Percentiles rank a stretch among this genome's conserved stretches.
phyloP scores from a whole-genome alignment of 2,113 vertebrate species.

The Ginglymostoma cirratum region DNA sequence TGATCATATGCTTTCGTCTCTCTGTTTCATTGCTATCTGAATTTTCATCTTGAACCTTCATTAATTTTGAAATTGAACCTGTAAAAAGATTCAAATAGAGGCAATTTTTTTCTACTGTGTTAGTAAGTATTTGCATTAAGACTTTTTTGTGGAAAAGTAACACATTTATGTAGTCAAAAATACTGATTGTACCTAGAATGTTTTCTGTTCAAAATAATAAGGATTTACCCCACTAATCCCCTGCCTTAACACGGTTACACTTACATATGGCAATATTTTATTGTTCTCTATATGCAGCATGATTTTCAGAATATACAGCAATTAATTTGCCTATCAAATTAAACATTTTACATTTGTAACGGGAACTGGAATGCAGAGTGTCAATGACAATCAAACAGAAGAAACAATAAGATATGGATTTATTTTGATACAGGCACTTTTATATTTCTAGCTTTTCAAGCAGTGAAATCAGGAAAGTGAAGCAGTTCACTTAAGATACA shows the following conservation, averaged over 20 bases:
- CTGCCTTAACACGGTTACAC: background rate
- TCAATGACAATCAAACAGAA: background rate
- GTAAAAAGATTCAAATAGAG: constrained; percentile 40
- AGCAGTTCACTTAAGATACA: background rate
- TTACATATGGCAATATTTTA: background rate
- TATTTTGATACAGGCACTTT: background rate
- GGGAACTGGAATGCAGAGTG: background rate
- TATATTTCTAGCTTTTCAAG: background rate
- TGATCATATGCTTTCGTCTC: constrained; percentile 62
- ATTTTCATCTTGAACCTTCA: constrained; percentile 73
- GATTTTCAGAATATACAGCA: background rate
- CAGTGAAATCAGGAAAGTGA: background rate
- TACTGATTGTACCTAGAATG: background rate
- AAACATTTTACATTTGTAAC: background rate
- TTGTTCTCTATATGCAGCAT: too few species aligned
- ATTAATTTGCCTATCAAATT: background rate
- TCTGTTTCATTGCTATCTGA: constrained; percentile 62
- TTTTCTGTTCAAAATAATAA: background rate
- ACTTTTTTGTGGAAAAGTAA: background rate
- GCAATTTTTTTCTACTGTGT: background rate
- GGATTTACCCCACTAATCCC: background rate
- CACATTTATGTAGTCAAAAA: background rate
- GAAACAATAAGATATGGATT: background rate
- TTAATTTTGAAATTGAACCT: constrained; percentile 74
- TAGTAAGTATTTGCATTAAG: background rate